Evolutionary conservation across 2,797 vertebrate genomes (phyloP).

Genomic region (Notolepis coatsorum): DNA sequence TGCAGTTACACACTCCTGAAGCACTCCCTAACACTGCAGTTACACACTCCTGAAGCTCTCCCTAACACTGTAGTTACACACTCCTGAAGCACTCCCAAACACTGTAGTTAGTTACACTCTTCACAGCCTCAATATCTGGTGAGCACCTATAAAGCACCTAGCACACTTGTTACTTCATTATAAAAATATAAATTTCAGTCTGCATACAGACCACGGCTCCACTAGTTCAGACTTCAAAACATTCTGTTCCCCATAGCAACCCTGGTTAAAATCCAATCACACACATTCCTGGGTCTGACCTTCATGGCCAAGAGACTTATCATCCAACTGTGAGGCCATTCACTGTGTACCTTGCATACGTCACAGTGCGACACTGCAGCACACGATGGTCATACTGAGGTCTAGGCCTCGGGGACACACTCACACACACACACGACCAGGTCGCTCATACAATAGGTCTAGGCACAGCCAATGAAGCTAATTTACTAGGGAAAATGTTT

Average conservation of each 20-base stretch:
- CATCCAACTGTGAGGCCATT: conserved; percentile 42
- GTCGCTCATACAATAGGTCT: conserved; percentile 12
- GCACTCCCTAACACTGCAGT: too few species aligned
- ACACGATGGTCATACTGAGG: conserved; percentile 5
- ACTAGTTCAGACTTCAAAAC: conserved; percentile 46
- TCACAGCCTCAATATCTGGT: too few species aligned
- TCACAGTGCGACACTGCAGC: neutral
- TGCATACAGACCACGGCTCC: conserved; percentile 25
- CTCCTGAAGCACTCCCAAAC: too few species aligned
- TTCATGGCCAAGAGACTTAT: conserved; percentile 44
- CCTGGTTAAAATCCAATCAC: conserved; percentile 46
- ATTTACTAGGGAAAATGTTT: conserved; percentile 12
- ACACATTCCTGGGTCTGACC: conserved; percentile 50
- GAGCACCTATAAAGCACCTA: too few species aligned
- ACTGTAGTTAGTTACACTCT: too few species aligned
- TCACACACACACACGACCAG: neutral
- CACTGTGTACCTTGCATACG: conserved; percentile 4
- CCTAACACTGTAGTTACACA: too few species aligned
- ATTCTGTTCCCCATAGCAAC: conserved; percentile 67
- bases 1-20: too few species aligned
- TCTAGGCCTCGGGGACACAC: neutral
- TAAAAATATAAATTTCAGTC: too few species aligned
- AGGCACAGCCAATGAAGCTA: neutral
- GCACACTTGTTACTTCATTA: too few species aligned
- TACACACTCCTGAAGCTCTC: too few species aligned